A percentile compares a stretch with the other conserved stretches of the same genome.
phyloP scores from a whole-genome alignment of 2,888 invertebrate genomes.

The Lasioglossum pauxillum region DNA sequence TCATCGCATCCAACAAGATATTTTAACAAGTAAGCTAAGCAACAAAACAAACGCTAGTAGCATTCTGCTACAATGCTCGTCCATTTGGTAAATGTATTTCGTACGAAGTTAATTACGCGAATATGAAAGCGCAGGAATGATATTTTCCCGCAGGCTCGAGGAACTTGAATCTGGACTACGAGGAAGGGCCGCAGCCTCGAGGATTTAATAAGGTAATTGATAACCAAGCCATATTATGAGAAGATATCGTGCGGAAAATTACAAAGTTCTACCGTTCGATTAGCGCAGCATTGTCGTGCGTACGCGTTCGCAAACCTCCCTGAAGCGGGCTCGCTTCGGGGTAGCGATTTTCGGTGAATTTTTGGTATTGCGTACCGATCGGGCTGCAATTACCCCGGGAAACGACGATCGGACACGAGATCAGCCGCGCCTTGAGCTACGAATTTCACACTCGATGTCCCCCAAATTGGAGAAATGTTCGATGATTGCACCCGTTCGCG shows the following conservation, averaged over 20 bases:
- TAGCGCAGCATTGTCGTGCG: conserved; percentile 35
- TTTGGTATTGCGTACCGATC: conserved; percentile 38
- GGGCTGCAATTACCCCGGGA: conserved; percentile 35
- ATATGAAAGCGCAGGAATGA: background rate
- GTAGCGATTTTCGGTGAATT: conserved; percentile 40
- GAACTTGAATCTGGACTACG: background rate
- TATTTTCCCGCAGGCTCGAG: background rate
- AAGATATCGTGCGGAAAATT: conserved; percentile 31
- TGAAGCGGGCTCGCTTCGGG: conserved; percentile 33
- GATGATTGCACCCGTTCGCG: background rate
- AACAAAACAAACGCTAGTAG: no score
- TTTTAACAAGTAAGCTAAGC: no score
- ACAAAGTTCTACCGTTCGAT: conserved; percentile 14
- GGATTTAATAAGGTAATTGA: conserved; percentile 1
- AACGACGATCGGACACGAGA: conserved; percentile 37
- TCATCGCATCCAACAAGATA: no score
- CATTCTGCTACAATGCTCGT: background rate
- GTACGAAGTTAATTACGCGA: background rate
- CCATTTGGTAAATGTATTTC: background rate
- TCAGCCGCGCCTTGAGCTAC: conserved; percentile 33
- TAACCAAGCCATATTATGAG: background rate
- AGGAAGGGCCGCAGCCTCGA: background rate
- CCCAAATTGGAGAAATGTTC: conserved; percentile 15
- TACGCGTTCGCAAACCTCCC: conserved; percentile 7
- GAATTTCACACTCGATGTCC: conserved; percentile 52